Percentiles rank a stretch among this genome's conserved stretches.
These are phyloP conservation scores for Eubasilissa splendida DNA, from an alignment of 2,888 invertebrate species.

Conservation along the genomic window DNA sequence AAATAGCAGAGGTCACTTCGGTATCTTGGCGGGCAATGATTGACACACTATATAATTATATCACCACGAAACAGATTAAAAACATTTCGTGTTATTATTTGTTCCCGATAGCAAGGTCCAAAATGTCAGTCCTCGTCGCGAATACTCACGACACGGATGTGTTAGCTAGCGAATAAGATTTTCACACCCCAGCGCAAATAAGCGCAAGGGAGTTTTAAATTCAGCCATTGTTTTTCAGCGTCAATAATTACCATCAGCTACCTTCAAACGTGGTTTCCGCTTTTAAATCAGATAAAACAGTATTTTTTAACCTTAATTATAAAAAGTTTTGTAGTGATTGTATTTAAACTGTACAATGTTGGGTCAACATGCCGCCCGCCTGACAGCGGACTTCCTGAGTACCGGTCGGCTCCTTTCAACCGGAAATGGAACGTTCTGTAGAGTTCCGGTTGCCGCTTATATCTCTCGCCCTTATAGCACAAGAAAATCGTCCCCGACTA, in stretches of 20 bases:
- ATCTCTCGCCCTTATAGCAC: background rate
- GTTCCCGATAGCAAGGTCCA: background rate
- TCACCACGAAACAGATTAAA: background rate
- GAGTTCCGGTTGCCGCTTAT: slow-evolving; percentile 11
- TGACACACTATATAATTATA: background rate
- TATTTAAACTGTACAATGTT: slow-evolving; percentile 25
- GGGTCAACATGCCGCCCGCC: slow-evolving; percentile 23
- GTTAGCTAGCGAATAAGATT: background rate
- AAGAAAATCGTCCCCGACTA: slow-evolving; percentile 10
- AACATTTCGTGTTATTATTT: background rate
- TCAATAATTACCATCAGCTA: too few relatives aligned
- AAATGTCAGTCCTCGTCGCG: slow-evolving; percentile 13
- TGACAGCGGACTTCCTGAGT: slow-evolving; percentile 36
- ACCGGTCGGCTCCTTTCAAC: slow-evolving; percentile 38
- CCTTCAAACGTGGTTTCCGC: background rate
- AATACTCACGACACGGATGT: slow-evolving; percentile 11
- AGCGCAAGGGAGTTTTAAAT: slow-evolving; percentile 1
- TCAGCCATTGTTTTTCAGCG: too few relatives aligned
- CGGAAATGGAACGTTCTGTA: slow-evolving; percentile 40
- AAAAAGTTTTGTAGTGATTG: background rate
- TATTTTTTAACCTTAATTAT: background rate
- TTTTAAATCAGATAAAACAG: background rate
- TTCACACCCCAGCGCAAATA: background rate
- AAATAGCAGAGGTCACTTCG: too few relatives aligned
- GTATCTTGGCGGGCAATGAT: background rate